Evolutionary conservation across 2,113 vertebrate species (phyloP).

Genomic region (Petromus typicus): DNA sequence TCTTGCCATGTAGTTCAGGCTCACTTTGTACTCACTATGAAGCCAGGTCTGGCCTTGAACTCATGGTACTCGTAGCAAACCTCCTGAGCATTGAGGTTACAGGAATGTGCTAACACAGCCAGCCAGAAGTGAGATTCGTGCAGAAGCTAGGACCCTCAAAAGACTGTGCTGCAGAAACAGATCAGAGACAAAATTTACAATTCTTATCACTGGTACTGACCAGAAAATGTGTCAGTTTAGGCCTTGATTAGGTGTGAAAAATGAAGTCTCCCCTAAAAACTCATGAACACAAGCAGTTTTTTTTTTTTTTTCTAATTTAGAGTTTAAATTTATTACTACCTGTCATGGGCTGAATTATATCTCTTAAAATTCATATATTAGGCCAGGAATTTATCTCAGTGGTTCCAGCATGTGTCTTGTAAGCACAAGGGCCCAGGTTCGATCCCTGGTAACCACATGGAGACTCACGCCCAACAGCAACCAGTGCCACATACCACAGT

Average conservation of each 20-base stretch:
- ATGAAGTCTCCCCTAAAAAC: background rate
- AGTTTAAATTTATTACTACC: background rate
- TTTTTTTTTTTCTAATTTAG: background rate
- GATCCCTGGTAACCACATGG: too few species aligned
- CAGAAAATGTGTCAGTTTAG: background rate
- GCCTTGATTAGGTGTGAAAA: background rate
- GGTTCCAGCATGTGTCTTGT: too few species aligned
- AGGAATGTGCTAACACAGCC: background rate
- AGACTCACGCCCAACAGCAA: too few species aligned
- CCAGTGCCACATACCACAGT: too few species aligned
- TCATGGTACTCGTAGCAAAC: background rate
- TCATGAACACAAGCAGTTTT: background rate
- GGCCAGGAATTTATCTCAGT: too few species aligned
- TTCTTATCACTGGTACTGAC: background rate
- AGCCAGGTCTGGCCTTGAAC: background rate
- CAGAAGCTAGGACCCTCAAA: background rate
- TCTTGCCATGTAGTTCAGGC: background rate
- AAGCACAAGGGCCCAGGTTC: too few species aligned
- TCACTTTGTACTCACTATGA: background rate
- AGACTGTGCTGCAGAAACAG: background rate
- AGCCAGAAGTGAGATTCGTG: background rate
- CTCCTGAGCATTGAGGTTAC: background rate
- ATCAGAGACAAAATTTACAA: background rate
- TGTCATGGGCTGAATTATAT: background rate
- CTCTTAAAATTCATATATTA: background rate